Conservation (phyloP, 2,888 invertebrate genomes). For the Lasioglossum zephyrum region DNA sequence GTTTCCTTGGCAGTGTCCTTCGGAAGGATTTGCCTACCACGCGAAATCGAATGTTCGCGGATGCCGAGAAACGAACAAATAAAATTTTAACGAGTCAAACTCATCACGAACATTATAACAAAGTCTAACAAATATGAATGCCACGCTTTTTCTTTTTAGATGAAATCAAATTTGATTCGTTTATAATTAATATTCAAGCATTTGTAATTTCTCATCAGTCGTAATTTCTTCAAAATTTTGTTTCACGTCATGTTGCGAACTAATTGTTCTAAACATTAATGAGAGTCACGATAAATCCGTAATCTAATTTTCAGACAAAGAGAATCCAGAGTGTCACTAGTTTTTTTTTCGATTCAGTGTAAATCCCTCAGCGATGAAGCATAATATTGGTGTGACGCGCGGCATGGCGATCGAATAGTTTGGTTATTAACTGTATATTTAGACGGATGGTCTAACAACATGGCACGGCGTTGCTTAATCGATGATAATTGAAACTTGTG, state of each 20-base stretch:
- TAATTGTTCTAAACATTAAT: no score
- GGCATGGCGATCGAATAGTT: background rate
- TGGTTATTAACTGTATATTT: conserved; percentile 37
- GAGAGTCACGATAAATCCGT: no score
- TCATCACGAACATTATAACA: no score
- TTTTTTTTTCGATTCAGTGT: background rate
- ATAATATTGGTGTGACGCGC: no score
- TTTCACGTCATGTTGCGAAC: no score
- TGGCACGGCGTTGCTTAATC: conserved; percentile 42
- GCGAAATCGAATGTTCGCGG: conserved; percentile 61
- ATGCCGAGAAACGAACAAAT: conserved; percentile 74
- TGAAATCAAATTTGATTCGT: no score
- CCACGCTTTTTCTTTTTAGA: no score
- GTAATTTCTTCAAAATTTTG: no score
- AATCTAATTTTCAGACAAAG: no score
- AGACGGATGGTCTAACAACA: conserved; percentile 47
- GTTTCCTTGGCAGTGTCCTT: conserved; percentile 52
- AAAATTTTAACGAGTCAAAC: conserved; percentile 57
- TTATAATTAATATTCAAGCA: no score
- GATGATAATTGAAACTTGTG: conserved; percentile 51
- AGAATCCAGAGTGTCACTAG: background rate
- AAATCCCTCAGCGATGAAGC: background rate
- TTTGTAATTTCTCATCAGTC: no score
- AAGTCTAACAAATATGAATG: no score
- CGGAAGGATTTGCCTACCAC: conserved; percentile 49